Evolutionary conservation across 2,888 invertebrate genomes (phyloP).

Genomic region (Caenorhabditis uteleia): DNA sequence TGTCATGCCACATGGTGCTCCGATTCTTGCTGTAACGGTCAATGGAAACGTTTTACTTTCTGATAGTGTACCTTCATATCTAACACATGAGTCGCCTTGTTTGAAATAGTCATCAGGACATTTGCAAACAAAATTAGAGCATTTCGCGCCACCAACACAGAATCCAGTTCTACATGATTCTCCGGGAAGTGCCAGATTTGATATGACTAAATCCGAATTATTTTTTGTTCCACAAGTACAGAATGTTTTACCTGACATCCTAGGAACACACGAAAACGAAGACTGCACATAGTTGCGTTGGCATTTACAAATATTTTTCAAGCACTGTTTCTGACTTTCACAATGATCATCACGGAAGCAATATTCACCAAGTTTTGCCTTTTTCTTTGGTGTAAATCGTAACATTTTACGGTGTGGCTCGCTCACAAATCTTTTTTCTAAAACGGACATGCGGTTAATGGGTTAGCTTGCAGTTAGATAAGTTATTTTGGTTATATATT

Average conservation of each 20-base stretch:
- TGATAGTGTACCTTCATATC: slow-evolving; percentile 12
- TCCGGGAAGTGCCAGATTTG: slow-evolving; percentile 45
- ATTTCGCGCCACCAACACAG: slow-evolving; percentile 65
- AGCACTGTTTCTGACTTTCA: slow-evolving; percentile 22
- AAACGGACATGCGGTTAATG: slow-evolving; percentile 30
- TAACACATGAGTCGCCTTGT: slow-evolving; percentile 24
- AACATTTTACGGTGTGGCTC: slow-evolving; percentile 2
- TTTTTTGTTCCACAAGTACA: no score
- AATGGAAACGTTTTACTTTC: background rate
- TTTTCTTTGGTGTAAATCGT: slow-evolving; percentile 30
- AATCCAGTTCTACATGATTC: slow-evolving; percentile 50
- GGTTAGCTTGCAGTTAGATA: slow-evolving; percentile 1
- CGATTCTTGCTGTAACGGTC: slow-evolving; percentile 15
- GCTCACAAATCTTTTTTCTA: slow-evolving; percentile 28
- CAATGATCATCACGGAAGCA: slow-evolving; percentile 30
- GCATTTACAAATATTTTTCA: slow-evolving; percentile 35
- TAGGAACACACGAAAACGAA: slow-evolving; percentile 22
- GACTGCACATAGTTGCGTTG: slow-evolving; percentile 28
- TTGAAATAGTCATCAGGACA: slow-evolving; percentile 45
- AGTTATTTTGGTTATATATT: slow-evolving; percentile 5
- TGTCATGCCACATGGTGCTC: slow-evolving; percentile 28
- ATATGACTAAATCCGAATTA: background rate
- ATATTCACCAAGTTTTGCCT: slow-evolving; percentile 31
- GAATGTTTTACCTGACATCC: slow-evolving; percentile 22
- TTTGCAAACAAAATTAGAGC: slow-evolving; percentile 44